A percentile compares a stretch with the other conserved stretches of the same genome.
phyloP scores from a whole-genome alignment of 1,140 invertebrate genomes.

The Charaxes varanes region DNA sequence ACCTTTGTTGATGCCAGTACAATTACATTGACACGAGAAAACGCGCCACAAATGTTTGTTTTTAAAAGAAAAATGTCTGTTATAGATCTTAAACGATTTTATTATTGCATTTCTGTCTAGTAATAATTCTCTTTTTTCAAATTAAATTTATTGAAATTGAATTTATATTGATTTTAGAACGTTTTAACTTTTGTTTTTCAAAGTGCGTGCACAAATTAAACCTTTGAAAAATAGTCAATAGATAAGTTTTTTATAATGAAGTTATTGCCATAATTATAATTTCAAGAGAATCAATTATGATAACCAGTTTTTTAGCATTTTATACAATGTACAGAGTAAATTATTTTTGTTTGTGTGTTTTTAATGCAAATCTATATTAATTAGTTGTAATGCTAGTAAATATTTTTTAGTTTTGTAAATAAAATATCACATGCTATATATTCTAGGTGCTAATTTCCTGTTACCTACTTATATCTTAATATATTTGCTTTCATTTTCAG shows the following conservation, averaged over 20 bases:
- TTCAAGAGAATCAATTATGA: constrained; percentile 35
- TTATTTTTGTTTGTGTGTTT: constrained; percentile 64
- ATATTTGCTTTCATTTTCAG: constrained; percentile 25
- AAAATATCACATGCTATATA: constrained; percentile 55
- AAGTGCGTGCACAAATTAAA: constrained; percentile 16
- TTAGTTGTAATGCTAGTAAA: constrained; percentile 61
- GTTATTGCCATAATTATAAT: constrained; percentile 61
- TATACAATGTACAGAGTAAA: constrained; percentile 63
- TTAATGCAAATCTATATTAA: constrained; percentile 52
- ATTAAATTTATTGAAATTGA: not conserved
- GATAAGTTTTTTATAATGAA: constrained; percentile 32
- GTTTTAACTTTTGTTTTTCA: constrained; percentile 8
- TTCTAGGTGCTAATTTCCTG: constrained; percentile 62
- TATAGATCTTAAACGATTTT: constrained; percentile 7
- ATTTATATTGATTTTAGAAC: not conserved
- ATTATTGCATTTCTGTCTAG: constrained; percentile 16
- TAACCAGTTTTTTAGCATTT: constrained; percentile 44
- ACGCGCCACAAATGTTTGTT: not conserved
- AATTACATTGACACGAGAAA: constrained; percentile 1
- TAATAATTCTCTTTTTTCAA: too few species aligned
- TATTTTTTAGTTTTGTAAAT: constrained; percentile 61
- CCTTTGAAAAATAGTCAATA: constrained; percentile 27
- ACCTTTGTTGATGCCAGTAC: constrained; percentile 19
- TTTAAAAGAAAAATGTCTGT: constrained; percentile 2
- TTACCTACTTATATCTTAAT: constrained; percentile 34